phyloP scores from a whole-genome alignment of 2,888 invertebrate genomes.

The Lepidocyrtoides sp. region DNA sequence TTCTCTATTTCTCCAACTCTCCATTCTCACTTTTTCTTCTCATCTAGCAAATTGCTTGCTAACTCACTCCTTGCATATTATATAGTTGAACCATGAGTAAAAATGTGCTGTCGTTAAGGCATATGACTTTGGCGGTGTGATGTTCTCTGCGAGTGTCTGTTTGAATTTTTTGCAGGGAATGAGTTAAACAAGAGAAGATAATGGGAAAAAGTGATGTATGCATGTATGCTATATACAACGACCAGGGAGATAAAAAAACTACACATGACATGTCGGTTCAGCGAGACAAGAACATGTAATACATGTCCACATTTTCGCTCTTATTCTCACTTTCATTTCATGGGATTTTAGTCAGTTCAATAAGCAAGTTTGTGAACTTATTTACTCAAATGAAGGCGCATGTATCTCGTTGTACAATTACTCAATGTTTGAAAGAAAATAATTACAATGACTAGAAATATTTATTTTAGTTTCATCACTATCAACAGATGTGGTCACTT shows the following conservation, averaged over 20 bases:
- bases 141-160: not conserved
- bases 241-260: not conserved
- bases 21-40: constrained; percentile 18
- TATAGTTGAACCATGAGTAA: not conserved
- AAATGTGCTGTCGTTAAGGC: constrained; percentile 46
- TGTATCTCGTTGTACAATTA: no score
- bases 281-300: not conserved
- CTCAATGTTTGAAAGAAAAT: no score
- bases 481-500: no score
- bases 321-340: constrained; percentile 3
- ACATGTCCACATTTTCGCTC: not conserved
- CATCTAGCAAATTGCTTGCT: constrained; percentile 59
- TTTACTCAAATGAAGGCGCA: no score
- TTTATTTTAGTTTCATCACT: no score
- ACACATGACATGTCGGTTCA: not conserved
- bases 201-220: not conserved
- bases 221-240: not conserved
- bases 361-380: no score
- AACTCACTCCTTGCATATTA: constrained; percentile 15
- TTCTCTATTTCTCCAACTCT: constrained; percentile 20
- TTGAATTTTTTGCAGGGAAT: constrained; percentile 3
- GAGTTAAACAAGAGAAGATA: constrained; percentile 10
- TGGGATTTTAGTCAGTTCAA: not conserved
- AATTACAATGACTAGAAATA: no score
- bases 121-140: constrained; percentile 37